phyloP scores from a whole-genome alignment of 1,140 invertebrate species.

The Scaptomyza hsui region DNA sequence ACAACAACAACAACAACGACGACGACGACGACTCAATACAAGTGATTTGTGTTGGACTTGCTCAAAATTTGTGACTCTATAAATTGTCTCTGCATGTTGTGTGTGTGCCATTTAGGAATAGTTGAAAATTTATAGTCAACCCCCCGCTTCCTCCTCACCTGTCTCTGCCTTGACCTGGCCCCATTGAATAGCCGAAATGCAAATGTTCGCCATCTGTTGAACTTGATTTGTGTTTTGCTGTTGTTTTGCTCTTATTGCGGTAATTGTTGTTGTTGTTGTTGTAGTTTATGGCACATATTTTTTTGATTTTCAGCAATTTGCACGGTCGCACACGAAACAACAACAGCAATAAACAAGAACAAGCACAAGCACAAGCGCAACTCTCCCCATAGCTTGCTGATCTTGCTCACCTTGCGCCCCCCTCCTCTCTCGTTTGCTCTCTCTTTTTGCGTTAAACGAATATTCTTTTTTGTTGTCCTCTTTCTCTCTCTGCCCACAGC shows the following conservation, averaged over 20 bases:
- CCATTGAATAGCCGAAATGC: slow-evolving; percentile 39
- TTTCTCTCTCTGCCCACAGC: slow-evolving; percentile 20
- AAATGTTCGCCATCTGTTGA: slow-evolving; percentile 69
- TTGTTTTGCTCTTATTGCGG: slow-evolving; percentile 3
- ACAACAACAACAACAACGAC: slow-evolving; percentile 15
- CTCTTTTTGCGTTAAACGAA: background rate
- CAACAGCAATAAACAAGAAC: background rate
- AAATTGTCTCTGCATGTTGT: slow-evolving; percentile 48
- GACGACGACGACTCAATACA: slow-evolving; percentile 47
- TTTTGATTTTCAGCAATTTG: slow-evolving; percentile 44
- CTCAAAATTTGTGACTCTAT: slow-evolving; percentile 59
- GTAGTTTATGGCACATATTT: slow-evolving; percentile 42
- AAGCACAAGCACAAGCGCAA: slow-evolving; percentile 10
- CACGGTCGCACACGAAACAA: slow-evolving; percentile 31
- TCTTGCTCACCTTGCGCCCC: slow-evolving; percentile 25
- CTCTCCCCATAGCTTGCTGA: slow-evolving; percentile 24
- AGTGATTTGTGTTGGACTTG: slow-evolving; percentile 62
- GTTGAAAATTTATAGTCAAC: slow-evolving; percentile 50
- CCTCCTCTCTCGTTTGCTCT: slow-evolving; percentile 13
- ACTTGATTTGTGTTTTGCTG: slow-evolving; percentile 49
- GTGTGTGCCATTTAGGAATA: slow-evolving; percentile 31
- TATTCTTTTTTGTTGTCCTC: background rate
- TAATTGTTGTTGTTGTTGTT: slow-evolving; percentile 15
- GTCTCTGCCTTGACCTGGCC: slow-evolving; percentile 13
- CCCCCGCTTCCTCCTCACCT: background rate